Percentiles rank a stretch among this genome's conserved stretches.
Conservation (phyloP, 2,797 vertebrate species). For the Limosa lapponica region DNA sequence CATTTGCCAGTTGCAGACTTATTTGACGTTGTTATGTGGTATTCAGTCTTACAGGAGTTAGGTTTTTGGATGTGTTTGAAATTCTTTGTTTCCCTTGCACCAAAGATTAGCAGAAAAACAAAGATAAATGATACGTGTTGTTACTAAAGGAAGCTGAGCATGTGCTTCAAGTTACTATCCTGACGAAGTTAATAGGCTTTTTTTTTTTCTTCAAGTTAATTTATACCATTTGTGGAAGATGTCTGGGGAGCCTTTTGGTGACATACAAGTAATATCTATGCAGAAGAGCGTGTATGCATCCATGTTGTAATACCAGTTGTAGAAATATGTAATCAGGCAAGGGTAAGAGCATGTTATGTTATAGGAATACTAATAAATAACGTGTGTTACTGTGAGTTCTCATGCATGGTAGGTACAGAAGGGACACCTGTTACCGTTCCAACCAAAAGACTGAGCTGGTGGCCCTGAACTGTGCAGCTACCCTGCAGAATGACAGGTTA, state of each 20-base stretch:
- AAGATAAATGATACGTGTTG: background rate
- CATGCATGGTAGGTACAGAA: background rate
- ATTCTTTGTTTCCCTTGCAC: background rate
- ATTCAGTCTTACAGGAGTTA: background rate
- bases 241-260: background rate
- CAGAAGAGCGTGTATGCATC: background rate
- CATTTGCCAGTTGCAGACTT: background rate
- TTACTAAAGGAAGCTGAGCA: background rate
- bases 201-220: background rate
- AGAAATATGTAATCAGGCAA: background rate
- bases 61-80: background rate
- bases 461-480: background rate
- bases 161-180: background rate
- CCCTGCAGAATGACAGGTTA: conserved; percentile 57
- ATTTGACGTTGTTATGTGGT: background rate
- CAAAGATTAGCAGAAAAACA: background rate
- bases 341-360: background rate
- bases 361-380: background rate
- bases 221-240: background rate
- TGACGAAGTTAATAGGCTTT: background rate
- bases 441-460: background rate
- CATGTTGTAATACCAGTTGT: background rate
- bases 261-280: background rate
- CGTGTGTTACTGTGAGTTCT: background rate
- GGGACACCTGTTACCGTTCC: background rate